A percentile compares a stretch with the other conserved stretches of the same genome.
phyloP scores from a whole-genome alignment of 2,888 invertebrate genomes.

The Apotomis turbidana region DNA sequence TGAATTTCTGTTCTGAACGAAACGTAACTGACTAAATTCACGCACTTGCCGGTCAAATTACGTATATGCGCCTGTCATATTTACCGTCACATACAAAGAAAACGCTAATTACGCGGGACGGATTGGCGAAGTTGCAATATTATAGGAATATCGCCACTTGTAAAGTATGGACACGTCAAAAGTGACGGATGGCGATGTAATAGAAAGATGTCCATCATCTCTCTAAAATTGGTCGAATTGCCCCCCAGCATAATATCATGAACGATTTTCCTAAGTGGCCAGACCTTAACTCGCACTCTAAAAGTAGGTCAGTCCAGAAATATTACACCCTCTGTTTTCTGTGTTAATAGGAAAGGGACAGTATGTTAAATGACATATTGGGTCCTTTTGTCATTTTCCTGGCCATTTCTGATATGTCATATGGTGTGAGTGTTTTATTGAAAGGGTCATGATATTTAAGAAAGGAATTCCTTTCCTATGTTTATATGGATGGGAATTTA shows the following conservation, averaged over 20 bases:
- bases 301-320: constrained; percentile 19
- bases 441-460: neutral
- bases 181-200: no score
- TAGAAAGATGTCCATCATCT: no score
- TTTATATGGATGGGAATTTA: neutral
- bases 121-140: no score
- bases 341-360: constrained; percentile 25
- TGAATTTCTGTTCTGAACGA: no score
- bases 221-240: no score
- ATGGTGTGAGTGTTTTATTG: constrained; percentile 4
- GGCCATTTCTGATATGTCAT: constrained; percentile 10
- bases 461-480: neutral
- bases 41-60: no score
- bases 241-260: neutral
- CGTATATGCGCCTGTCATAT: no score
- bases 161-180: no score
- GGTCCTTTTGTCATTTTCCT: constrained; percentile 6
- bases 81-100: no score
- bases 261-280: constrained; percentile 23
- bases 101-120: no score
- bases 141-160: no score
- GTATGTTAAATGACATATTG: constrained; percentile 16
- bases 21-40: no score
- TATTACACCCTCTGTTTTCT: neutral
- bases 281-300: neutral